A percentile compares a stretch with the other conserved stretches of the same genome.
Conservation (phyloP, 2,888 invertebrate genomes). For the Phorcus lineatus region DNA sequence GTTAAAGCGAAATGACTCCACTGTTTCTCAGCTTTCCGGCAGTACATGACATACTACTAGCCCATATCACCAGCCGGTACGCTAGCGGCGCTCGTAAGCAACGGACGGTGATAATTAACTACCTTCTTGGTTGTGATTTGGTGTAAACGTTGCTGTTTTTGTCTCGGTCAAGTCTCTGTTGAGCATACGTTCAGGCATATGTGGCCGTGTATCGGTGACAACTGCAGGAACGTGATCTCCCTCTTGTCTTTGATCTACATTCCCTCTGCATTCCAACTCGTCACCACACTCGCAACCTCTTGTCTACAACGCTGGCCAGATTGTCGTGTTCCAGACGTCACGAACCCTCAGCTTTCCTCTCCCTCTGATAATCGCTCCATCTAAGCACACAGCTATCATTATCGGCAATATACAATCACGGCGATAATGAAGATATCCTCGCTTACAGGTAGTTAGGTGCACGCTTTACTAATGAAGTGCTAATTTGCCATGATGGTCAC, state of each 20-base stretch:
- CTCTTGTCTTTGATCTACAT: neutral
- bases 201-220: neutral
- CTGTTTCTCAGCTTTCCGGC: neutral
- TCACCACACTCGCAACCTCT: neutral
- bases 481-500: neutral
- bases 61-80: neutral
- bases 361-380: neutral
- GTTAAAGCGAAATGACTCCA: neutral
- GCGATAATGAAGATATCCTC: neutral
- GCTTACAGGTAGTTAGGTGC: neutral
- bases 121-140: constrained; percentile 10
- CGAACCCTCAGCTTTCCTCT: neutral
- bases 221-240: neutral
- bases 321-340: neutral
- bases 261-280: neutral
- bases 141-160: neutral
- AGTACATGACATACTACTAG: neutral
- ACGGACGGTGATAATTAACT: neutral
- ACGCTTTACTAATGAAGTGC: neutral
- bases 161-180: neutral
- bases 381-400: neutral
- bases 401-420: neutral
- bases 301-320: neutral
- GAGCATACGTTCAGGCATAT: neutral
- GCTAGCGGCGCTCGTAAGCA: neutral